These are phyloP conservation scores for Drosophila pseudotalamancana DNA, from an alignment of 2,888 invertebrate genomes.

Conservation along the genomic window DNA sequence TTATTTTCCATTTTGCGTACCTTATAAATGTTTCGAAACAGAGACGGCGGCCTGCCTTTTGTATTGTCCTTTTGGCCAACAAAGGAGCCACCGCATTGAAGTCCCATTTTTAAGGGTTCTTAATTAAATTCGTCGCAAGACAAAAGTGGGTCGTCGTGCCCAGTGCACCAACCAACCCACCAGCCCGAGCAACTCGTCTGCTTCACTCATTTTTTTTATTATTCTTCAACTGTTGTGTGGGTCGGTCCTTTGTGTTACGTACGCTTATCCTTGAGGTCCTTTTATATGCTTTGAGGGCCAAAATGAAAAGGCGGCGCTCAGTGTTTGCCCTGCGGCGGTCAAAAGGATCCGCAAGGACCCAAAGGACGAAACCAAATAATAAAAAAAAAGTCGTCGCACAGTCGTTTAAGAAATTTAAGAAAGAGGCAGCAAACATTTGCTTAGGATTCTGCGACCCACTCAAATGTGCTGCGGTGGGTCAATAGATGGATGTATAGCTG, in stretches of 20 bases:
- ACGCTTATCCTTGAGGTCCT: slow-evolving; percentile 67
- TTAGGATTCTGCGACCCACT: not conserved
- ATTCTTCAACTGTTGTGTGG: slow-evolving; percentile 9
- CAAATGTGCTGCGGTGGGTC: too few relatives aligned
- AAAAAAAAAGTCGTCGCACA: slow-evolving; percentile 19
- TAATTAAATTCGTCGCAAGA: slow-evolving; percentile 76
- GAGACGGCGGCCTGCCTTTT: too few relatives aligned
- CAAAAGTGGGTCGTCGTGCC: slow-evolving; percentile 50
- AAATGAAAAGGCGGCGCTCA: slow-evolving; percentile 61
- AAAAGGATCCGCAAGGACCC: slow-evolving; percentile 34
- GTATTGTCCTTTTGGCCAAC: slow-evolving; percentile 38
- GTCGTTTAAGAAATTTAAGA: slow-evolving; percentile 43
- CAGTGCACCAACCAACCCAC: not conserved
- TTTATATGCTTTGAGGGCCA: slow-evolving; percentile 49
- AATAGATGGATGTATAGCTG: too few relatives aligned
- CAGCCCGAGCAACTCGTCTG: slow-evolving; percentile 6
- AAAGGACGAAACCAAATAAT: slow-evolving; percentile 37
- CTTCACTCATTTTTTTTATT: slow-evolving; percentile 9
- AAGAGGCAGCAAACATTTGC: slow-evolving; percentile 11
- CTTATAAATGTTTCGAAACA: slow-evolving; percentile 23
- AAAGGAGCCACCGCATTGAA: slow-evolving; percentile 56
- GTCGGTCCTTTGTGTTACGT: slow-evolving; percentile 58
- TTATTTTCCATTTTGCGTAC: slow-evolving; percentile 8
- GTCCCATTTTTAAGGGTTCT: slow-evolving; percentile 69
- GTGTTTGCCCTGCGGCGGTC: slow-evolving; percentile 71